phyloP scores from a whole-genome alignment of 1,140 invertebrate genomes.

The Uloborus diversus region DNA sequence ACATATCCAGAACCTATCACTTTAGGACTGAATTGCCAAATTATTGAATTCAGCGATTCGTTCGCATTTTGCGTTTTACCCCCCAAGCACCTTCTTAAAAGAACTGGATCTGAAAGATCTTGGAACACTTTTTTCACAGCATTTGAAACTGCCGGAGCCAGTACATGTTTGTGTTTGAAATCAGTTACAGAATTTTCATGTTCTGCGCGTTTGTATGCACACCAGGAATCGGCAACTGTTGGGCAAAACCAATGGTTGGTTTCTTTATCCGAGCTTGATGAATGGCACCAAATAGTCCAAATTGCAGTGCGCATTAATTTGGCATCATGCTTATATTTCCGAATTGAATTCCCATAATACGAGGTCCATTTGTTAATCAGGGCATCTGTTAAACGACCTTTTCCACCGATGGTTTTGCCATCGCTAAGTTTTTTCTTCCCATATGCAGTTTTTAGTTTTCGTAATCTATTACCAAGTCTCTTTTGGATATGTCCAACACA shows the following conservation, averaged over 20 bases:
- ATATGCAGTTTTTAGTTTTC: background rate
- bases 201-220: background rate
- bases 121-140: background rate
- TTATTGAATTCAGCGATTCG: background rate
- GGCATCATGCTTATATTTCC: background rate
- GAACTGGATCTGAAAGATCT: background rate
- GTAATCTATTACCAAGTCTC: background rate
- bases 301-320: background rate
- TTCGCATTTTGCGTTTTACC: constrained; percentile 1
- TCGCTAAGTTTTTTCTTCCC: background rate
- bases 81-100: background rate
- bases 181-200: background rate
- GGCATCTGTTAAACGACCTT: background rate
- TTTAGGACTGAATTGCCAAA: constrained; percentile 6
- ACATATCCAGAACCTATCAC: background rate
- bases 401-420: constrained; percentile 1
- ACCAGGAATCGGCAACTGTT: background rate
- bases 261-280: background rate
- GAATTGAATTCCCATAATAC: constrained; percentile 2
- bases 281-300: background rate
- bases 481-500: background rate
- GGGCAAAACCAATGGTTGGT: background rate
- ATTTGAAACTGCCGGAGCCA: background rate
- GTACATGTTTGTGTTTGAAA: background rate
- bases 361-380: no score